Evolutionary conservation across 1,140 invertebrate genomes (phyloP).

Genomic region (Cyrtorhinus lividipennis): DNA sequence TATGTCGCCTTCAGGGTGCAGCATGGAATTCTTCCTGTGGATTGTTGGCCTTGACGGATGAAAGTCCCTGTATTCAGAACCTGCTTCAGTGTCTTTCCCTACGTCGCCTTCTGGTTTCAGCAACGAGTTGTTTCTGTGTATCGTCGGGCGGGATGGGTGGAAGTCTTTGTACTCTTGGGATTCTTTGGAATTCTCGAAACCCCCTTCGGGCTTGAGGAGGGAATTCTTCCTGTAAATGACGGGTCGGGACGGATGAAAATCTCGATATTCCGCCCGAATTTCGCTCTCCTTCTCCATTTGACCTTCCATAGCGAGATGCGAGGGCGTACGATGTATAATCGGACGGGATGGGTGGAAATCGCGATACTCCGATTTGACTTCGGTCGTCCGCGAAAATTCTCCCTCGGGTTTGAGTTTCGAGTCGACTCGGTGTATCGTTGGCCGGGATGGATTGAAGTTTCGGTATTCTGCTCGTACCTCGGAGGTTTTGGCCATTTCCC

Average conservation of each 20-base stretch:
- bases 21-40: neutral
- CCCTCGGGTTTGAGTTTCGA: slow-evolving; percentile 22
- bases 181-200: slow-evolving; percentile 11
- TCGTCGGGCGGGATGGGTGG: slow-evolving; percentile 8
- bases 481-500: slow-evolving; percentile 17
- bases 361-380: slow-evolving; percentile 18
- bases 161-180: slow-evolving; percentile 17
- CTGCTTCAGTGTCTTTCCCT: slow-evolving; percentile 17
- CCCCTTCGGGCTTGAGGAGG: slow-evolving; percentile 20
- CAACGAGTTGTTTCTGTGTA: slow-evolving; percentile 18
- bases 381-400: slow-evolving; percentile 18
- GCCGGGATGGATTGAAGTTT: slow-evolving; percentile 17
- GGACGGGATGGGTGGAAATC: slow-evolving; percentile 22
- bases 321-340: slow-evolving; percentile 13
- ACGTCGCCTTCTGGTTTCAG: slow-evolving; percentile 24
- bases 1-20: slow-evolving; percentile 15
- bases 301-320: slow-evolving; percentile 23
- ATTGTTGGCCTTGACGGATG: slow-evolving; percentile 18
- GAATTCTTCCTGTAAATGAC: slow-evolving; percentile 3
- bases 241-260: slow-evolving; percentile 5
- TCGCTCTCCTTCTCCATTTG: slow-evolving; percentile 18
- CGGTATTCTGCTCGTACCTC: slow-evolving; percentile 19
- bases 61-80: slow-evolving; percentile 21
- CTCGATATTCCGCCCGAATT: slow-evolving; percentile 17
- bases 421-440: slow-evolving; percentile 5